phyloP scores from a whole-genome alignment of 2,797 vertebrate genomes.

The Poeciliopsis turneri region DNA sequence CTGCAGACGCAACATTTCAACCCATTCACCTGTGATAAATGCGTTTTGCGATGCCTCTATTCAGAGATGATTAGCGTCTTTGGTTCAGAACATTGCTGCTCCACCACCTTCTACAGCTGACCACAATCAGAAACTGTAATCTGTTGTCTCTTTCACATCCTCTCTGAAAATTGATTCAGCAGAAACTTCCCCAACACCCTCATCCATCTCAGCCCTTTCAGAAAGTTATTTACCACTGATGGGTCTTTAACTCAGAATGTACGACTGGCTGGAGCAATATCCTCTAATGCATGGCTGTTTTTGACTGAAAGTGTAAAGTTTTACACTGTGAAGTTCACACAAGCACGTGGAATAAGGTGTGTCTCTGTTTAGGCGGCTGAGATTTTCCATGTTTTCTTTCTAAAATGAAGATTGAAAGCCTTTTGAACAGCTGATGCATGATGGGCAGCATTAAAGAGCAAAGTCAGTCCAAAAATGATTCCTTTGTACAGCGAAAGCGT shows the following conservation, averaged over 20 bases:
- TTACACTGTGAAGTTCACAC: background rate
- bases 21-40: background rate
- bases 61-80: background rate
- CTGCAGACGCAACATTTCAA: background rate
- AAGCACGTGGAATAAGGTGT: background rate
- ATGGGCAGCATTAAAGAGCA: background rate
- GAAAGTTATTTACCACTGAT: background rate
- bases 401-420: background rate
- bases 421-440: background rate
- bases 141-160: background rate
- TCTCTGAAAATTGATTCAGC: background rate
- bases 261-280: background rate
- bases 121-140: no score
- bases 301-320: background rate
- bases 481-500: background rate
- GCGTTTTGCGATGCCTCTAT: background rate
- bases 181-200: background rate
- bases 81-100: background rate
- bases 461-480: background rate
- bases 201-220: background rate
- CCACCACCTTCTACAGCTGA: no score
- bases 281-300: background rate
- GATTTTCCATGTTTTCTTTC: background rate
- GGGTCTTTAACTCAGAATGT: background rate
- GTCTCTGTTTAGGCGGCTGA: background rate